Percentiles rank a stretch among this genome's conserved stretches.
Evolutionary conservation across 2,113 vertebrate species (phyloP).

Genomic region (Cynopterus brachyotis): DNA sequence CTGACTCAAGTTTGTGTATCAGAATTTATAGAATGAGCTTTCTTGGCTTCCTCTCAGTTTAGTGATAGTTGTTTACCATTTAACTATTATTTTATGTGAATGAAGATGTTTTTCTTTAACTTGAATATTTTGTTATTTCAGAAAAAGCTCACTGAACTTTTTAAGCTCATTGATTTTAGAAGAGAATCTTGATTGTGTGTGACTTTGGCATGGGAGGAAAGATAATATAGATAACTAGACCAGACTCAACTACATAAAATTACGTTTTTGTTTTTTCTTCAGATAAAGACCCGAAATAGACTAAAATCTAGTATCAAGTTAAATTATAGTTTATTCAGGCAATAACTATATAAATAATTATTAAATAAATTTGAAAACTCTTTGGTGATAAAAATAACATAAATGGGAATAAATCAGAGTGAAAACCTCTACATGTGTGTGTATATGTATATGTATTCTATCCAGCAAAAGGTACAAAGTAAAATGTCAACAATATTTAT

Average conservation of each 20-base stretch:
- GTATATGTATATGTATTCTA: background rate
- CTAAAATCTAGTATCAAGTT: background rate
- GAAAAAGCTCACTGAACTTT: background rate
- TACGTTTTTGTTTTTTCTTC: background rate
- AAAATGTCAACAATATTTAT: background rate
- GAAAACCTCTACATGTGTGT: background rate
- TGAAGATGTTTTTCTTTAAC: background rate
- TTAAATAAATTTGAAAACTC: background rate
- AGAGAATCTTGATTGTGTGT: background rate
- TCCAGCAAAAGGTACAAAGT: background rate
- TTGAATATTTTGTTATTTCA: slow-evolving; percentile 9
- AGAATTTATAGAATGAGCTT: background rate
- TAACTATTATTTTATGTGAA: background rate
- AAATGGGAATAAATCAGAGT: background rate
- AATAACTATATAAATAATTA: background rate
- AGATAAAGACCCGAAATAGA: background rate
- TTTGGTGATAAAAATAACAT: background rate
- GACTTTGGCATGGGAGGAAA: background rate
- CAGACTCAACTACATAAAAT: background rate
- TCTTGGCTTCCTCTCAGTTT: background rate
- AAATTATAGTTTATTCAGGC: background rate
- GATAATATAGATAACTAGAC: background rate
- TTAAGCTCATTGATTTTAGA: background rate
- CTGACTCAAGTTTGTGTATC: background rate
- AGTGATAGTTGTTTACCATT: background rate